Evolutionary conservation across 2,797 vertebrate species (phyloP).

Genomic region (Chromobotia macracanthus): DNA sequence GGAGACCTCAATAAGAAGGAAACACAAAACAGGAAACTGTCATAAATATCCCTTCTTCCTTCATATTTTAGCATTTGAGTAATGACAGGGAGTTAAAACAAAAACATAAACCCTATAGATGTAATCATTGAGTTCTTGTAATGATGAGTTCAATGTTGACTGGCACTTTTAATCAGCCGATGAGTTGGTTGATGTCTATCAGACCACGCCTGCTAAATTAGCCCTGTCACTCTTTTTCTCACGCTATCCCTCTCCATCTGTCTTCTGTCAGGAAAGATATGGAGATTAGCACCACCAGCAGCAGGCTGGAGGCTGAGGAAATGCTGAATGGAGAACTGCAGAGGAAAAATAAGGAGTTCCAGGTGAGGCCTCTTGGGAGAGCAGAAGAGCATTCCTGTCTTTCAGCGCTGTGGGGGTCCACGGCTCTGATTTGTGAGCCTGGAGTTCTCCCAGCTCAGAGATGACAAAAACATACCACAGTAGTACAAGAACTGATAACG

Average conservation of each 20-base stretch:
- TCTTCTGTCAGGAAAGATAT: constrained; percentile 74
- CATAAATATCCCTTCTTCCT: constrained; percentile 7
- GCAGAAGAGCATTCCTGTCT: constrained; percentile 69
- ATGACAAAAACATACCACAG: constrained; percentile 61
- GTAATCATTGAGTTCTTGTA: neutral
- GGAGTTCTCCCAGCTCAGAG: constrained; percentile 57
- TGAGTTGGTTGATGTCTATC: constrained; percentile 2
- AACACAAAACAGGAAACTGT: neutral
- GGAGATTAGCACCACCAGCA: constrained; percentile 75
- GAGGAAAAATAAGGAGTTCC: constrained; percentile 75
- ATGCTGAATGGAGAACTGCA: constrained; percentile 71
- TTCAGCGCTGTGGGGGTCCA: constrained; percentile 68
- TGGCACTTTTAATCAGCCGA: constrained; percentile 51
- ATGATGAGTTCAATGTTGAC: constrained; percentile 19
- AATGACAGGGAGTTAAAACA: neutral
- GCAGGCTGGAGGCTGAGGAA: constrained; percentile 77
- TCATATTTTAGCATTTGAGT: neutral
- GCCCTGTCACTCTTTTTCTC: constrained; percentile 41
- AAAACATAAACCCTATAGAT: neutral
- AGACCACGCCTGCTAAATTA: constrained; percentile 45
- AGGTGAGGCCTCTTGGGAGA: constrained; percentile 69
- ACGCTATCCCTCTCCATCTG: constrained; percentile 12
- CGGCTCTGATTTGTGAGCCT: constrained; percentile 66
- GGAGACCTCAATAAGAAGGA: neutral
- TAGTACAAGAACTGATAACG: constrained; percentile 60